Conservation (phyloP, 2,797 vertebrate species). For the Echeneis naucrates region DNA sequence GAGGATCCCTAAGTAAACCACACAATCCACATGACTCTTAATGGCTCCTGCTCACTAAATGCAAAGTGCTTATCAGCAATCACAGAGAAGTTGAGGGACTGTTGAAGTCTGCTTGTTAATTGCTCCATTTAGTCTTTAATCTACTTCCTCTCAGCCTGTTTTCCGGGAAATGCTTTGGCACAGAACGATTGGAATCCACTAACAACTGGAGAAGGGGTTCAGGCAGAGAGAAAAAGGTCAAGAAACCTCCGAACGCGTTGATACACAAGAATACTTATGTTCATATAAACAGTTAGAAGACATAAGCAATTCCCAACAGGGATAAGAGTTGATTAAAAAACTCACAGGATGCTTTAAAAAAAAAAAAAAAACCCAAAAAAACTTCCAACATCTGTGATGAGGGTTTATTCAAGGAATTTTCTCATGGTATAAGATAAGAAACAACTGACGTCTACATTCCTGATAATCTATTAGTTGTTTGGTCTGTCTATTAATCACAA, state of each 20-base stretch:
- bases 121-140: conserved; percentile 65
- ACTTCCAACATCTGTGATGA: not conserved
- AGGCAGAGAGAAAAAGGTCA: not conserved
- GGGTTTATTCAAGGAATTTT: conserved; percentile 1
- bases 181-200: conserved; percentile 16
- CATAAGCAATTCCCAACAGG: no score
- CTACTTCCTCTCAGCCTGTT: conserved; percentile 51
- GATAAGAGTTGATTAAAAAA: not conserved
- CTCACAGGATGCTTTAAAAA: no score
- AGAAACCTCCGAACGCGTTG: not conserved
- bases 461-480: no score
- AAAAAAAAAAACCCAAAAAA: no score
- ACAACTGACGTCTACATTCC: no score
- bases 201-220: conserved; percentile 3
- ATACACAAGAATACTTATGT: not conserved
- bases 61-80: conserved; percentile 44
- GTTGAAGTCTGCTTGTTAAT: conserved; percentile 49
- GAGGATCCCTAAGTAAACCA: conserved; percentile 22
- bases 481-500: no score
- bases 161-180: conserved; percentile 62
- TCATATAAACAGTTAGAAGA: not conserved
- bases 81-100: conserved; percentile 34
- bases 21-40: conserved; percentile 11
- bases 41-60: conserved; percentile 18
- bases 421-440: not conserved